phyloP scores from a whole-genome alignment of 1,140 invertebrate genomes.

The Asbolus verrucosus region DNA sequence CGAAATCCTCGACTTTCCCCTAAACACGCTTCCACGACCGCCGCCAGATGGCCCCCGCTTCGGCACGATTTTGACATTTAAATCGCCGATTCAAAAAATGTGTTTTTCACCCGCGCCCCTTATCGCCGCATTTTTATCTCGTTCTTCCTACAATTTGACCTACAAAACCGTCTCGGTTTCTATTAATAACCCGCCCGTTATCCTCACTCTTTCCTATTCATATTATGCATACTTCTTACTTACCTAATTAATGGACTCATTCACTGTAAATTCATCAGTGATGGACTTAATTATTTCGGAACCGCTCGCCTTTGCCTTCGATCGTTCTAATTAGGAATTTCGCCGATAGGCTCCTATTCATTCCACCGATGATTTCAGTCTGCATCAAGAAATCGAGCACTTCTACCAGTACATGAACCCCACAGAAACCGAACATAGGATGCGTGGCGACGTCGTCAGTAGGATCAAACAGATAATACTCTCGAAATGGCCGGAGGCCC shows the following conservation, averaged over 20 bases:
- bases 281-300: no score
- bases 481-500: conserved; percentile 89
- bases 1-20: conserved; percentile 43
- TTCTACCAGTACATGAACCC: conserved; percentile 96
- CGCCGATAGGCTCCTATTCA: no score
- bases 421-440: conserved; percentile 87
- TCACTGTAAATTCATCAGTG: conserved; percentile 14
- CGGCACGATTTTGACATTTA: conserved; percentile 59
- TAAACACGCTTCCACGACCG: background rate
- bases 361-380: conserved; percentile 69
- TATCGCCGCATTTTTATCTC: background rate
- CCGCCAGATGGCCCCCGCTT: conserved; percentile 28
- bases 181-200: conserved; percentile 30
- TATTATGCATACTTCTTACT: conserved; percentile 25
- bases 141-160: conserved; percentile 23
- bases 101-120: conserved; percentile 16
- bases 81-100: conserved; percentile 19
- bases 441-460: conserved; percentile 87
- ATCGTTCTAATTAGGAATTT: no score
- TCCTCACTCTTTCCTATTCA: conserved; percentile 27
- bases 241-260: conserved; percentile 17
- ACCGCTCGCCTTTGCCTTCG: no score
- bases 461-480: conserved; percentile 89
- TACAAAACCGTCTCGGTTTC: conserved; percentile 12
- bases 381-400: conserved; percentile 97